phyloP scores from a whole-genome alignment of 2,797 vertebrate genomes.

The Linurgus olivaceus region DNA sequence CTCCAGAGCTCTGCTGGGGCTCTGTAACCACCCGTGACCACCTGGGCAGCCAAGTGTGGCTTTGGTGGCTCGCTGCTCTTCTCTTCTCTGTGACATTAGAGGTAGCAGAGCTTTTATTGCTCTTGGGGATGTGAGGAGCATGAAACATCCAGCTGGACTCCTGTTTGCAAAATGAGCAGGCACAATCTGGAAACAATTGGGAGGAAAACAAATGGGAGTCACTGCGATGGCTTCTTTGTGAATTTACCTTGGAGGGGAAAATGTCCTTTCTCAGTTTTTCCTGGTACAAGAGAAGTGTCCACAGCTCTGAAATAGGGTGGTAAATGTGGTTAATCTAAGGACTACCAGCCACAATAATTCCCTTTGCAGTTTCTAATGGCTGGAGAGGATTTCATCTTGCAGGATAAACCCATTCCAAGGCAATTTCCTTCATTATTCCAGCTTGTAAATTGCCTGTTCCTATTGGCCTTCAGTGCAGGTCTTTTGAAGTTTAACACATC shows the following conservation, averaged over 20 bases:
- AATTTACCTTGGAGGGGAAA: background rate
- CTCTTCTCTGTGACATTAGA: background rate
- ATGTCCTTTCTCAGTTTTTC: background rate
- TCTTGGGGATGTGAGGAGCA: background rate
- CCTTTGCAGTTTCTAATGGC: background rate
- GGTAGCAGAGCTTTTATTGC: background rate
- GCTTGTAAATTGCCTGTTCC: constrained; percentile 31
- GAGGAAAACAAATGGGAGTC: background rate
- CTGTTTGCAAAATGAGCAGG: background rate
- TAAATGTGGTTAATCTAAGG: background rate
- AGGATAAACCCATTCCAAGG: background rate
- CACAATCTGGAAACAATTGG: background rate
- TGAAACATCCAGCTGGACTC: background rate
- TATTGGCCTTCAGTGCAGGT: background rate
- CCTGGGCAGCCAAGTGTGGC: background rate
- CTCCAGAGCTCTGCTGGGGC: background rate
- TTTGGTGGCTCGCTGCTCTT: background rate
- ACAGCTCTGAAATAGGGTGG: background rate
- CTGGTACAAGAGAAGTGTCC: background rate
- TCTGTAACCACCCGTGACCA: accelerated
- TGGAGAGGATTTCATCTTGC: background rate
- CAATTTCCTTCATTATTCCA: constrained; percentile 47
- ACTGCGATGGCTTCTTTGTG: background rate
- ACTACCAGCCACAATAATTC: constrained; percentile 5
- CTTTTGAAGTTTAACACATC: constrained; percentile 39